Evolutionary conservation across 2,888 invertebrate species (phyloP), one percentile per base, ranked within the genome.

Genomic region (Abrostola triplasia): DNA sequence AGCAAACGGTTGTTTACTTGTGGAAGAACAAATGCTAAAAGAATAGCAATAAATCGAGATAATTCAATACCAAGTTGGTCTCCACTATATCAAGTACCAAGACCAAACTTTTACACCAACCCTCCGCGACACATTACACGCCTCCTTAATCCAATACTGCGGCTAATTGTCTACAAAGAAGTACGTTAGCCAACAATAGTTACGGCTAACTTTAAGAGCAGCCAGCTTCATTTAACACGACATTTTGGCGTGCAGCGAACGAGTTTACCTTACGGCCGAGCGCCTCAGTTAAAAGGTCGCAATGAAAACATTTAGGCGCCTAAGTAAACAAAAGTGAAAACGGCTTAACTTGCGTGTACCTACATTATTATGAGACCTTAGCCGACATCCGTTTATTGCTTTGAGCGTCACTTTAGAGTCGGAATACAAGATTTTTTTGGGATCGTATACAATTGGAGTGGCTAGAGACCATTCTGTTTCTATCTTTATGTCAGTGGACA

Each of bases 251-350:
- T 64, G 67, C 65, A 66, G 44, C 55, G 60, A 63, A 65, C 67
- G 64, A 61, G 73, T 73, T 73, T 73, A 61, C 48, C 59, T 65
- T 50, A 49, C 72, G 55, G 62, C 64, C 66, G 61, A 52, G 67
- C 66, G 59, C 69, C 63, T 63, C 60, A 59, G 69, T 73, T 78
- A 72, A 81, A 80, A 81, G 78, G 81, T 70, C 63, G 55, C 60
- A 80, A 84, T 81, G 78, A 82, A 83, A 82, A 84, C 80, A 80
- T 84, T 81, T 76, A 77, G 77, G 67, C 57, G 67, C 84, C 82
- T 77, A 81, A 83, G 76, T 81, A 82, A 84, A 84, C 81, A 84
- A 79, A 77, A 79, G 80, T 74, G 77, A 73, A 83, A 83, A 82
- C 77, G 78, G 70, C 79, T 82, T 82, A 69, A 71, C 72, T 73